A percentile compares a stretch with the other conserved stretches of the same genome.
These are phyloP conservation scores for Poicephalus gulielmi DNA, from an alignment of 2,113 vertebrate species.

Conservation along the genomic window DNA sequence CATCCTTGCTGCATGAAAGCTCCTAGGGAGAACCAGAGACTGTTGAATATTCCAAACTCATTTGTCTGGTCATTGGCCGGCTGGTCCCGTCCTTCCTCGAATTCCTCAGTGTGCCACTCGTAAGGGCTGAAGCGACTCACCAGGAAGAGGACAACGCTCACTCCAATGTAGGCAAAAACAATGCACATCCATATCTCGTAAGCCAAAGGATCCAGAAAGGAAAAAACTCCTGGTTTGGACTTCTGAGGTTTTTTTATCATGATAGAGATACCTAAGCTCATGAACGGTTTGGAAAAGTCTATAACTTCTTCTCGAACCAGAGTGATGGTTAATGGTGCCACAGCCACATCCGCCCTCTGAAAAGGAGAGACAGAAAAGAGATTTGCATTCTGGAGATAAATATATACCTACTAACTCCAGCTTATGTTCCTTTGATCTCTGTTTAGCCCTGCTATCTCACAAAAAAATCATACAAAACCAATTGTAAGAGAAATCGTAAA, in stretches of 20 bases:
- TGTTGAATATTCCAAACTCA: constrained; percentile 99
- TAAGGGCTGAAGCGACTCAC: constrained; percentile 99
- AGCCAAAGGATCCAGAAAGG: constrained; percentile 96
- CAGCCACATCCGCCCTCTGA: constrained; percentile 95
- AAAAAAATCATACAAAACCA: not conserved
- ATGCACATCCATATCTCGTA: constrained; percentile 99
- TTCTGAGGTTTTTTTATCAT: constrained; percentile 99
- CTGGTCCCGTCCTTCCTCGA: constrained; percentile 88
- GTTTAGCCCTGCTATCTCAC: not conserved
- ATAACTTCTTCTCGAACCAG: constrained; percentile 98
- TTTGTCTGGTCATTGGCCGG: constrained; percentile 86
- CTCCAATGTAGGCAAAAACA: constrained; percentile 98
- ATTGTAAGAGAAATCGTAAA: not conserved
- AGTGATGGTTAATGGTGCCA: constrained; percentile 96
- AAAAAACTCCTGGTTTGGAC: constrained; percentile 98
- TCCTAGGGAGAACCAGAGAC: constrained; percentile 97
- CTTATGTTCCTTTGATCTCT: not conserved
- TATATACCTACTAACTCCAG: not conserved
- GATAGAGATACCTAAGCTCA: constrained; percentile 98
- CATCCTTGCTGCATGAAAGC: constrained; percentile 99
- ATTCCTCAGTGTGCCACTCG: constrained; percentile 96
- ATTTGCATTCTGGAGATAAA: not conserved
- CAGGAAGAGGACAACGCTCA: constrained; percentile 97
- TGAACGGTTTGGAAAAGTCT: constrained; percentile 99
- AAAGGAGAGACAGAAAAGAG: constrained; percentile 26